phyloP scores from a whole-genome alignment of 2,113 vertebrate genomes.

The Globicephala melas region DNA sequence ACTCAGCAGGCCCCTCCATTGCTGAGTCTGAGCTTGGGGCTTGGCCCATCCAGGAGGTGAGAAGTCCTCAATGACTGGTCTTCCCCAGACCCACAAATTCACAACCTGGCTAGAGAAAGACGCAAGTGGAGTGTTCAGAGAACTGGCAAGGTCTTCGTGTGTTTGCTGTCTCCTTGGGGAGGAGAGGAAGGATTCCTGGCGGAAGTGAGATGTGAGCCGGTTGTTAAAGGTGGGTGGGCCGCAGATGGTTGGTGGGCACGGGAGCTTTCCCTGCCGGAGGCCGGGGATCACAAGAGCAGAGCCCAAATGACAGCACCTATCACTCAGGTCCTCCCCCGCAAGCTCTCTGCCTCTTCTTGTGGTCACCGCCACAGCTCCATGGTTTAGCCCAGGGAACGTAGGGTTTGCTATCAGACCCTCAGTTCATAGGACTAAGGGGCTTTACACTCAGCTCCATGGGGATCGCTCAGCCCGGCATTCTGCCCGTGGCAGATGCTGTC shows the following conservation, averaged over 20 bases:
- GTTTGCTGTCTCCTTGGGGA: neutral
- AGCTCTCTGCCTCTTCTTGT: neutral
- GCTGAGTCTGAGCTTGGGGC: neutral
- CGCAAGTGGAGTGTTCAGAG: neutral
- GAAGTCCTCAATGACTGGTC: neutral
- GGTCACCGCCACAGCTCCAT: neutral
- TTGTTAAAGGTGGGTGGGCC: neutral
- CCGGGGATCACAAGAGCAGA: neutral
- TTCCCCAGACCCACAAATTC: neutral
- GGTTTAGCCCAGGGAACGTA: neutral
- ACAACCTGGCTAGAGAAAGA: neutral
- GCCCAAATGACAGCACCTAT: rapidly evolving
- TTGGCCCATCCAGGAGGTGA: neutral
- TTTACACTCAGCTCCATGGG: neutral
- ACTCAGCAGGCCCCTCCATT: neutral
- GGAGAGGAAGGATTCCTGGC: neutral
- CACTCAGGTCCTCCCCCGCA: rapidly evolving
- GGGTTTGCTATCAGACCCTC: neutral
- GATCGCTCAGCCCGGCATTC: neutral
- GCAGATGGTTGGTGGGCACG: neutral
- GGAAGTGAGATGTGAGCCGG: neutral
- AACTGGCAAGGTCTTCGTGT: neutral
- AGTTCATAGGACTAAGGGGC: rapidly evolving
- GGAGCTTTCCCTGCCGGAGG: neutral
- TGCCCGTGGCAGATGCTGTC: rapidly evolving